Evolutionary conservation across 2,888 invertebrate genomes (phyloP).

Genomic region (Hemaris fuciformis): DNA sequence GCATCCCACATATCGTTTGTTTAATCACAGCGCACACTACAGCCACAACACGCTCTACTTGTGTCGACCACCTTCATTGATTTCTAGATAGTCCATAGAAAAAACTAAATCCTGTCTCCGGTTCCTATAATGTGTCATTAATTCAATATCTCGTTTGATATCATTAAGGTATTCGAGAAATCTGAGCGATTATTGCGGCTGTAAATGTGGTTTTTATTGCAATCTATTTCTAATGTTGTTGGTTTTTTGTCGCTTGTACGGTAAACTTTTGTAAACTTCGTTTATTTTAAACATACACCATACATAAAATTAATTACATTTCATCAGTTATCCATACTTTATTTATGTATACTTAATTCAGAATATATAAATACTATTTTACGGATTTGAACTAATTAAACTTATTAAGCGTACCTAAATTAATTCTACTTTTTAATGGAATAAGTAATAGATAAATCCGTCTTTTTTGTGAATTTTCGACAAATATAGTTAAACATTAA

Average conservation of each 20-base stretch:
- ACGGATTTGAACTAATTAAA: no score
- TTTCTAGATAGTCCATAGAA: slow-evolving; percentile 38
- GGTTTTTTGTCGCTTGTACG: not conserved
- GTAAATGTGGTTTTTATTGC: not conserved
- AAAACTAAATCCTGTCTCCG: not conserved
- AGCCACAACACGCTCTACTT: slow-evolving; percentile 49
- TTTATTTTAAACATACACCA: no score
- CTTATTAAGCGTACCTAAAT: no score
- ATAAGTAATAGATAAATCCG: no score
- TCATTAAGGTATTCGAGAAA: not conserved
- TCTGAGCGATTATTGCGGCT: not conserved
- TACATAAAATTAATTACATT: no score
- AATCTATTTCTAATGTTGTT: not conserved
- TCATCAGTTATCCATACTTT: not conserved
- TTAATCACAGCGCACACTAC: slow-evolving; percentile 22
- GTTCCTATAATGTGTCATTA: not conserved
- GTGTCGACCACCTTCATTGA: slow-evolving; percentile 34
- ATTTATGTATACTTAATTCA: no score
- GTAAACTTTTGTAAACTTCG: no score
- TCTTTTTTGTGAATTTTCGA: no score
- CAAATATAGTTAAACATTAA: not conserved
- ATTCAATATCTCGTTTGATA: not conserved
- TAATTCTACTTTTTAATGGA: no score
- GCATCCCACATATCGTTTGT: slow-evolving; percentile 15
- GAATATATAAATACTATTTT: no score